Evolutionary conservation across 2,113 vertebrate species (phyloP).

Genomic region (Tringa solitaria): DNA sequence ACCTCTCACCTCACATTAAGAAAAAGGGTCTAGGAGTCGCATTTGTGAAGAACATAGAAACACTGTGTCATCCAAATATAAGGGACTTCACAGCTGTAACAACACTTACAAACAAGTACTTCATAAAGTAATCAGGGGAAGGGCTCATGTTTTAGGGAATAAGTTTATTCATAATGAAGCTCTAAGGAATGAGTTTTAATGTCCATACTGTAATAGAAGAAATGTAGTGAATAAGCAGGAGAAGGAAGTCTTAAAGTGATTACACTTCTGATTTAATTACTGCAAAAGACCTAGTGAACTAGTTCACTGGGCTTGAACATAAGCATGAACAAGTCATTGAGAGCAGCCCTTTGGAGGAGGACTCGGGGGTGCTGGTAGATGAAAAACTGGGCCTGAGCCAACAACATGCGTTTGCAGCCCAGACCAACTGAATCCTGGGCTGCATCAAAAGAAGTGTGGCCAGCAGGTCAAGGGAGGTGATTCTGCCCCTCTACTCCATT

Average conservation of each 20-base stretch:
- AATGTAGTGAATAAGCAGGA: not conserved
- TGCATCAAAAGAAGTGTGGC: not conserved
- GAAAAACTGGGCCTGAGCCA: not conserved
- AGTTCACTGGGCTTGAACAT: not conserved
- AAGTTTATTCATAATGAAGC: not conserved
- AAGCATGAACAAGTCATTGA: not conserved
- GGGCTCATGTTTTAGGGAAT: not conserved
- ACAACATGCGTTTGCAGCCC: rapidly evolving
- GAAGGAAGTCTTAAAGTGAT: not conserved
- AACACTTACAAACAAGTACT: not conserved
- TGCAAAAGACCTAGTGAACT: not conserved
- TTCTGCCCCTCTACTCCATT: not conserved
- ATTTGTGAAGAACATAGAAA: not conserved
- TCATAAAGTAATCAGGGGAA: not conserved
- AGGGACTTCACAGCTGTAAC: not conserved
- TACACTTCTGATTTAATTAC: not conserved
- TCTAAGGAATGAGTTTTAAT: not conserved
- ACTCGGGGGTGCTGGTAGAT: not conserved
- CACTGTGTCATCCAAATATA: not conserved
- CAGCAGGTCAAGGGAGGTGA: not conserved
- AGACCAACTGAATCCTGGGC: rapidly evolving
- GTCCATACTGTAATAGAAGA: not conserved
- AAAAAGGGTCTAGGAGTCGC: not conserved
- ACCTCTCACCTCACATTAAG: not conserved
- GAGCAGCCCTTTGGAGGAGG: not conserved